Evolutionary conservation across 2,888 invertebrate genomes (phyloP).

Genomic region (Nomada hirtipes): DNA sequence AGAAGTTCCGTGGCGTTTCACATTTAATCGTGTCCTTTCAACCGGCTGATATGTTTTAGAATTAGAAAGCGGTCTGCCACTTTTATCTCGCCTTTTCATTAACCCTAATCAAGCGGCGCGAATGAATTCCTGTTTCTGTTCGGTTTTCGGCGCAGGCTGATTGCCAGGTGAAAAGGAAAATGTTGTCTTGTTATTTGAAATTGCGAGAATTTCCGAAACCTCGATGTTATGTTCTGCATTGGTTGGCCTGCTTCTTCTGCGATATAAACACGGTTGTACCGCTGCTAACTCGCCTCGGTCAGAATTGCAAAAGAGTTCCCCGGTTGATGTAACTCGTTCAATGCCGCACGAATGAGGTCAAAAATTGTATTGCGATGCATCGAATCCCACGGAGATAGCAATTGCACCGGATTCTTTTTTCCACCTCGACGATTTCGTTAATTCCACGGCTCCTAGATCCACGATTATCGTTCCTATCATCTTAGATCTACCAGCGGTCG

Average conservation of each 20-base stretch:
- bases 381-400: background rate
- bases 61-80: constrained; percentile 25
- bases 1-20: constrained; percentile 7
- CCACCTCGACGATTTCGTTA: background rate
- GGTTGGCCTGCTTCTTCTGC: constrained; percentile 18
- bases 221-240: background rate
- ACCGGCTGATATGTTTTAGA: background rate
- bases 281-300: constrained; percentile 4
- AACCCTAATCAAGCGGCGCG: background rate
- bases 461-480: background rate
- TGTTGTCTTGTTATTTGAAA: background rate
- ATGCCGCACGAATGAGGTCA: constrained; percentile 9
- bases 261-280: background rate
- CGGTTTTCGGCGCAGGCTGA: background rate
- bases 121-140: background rate
- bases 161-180: background rate
- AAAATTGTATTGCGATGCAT: constrained; percentile 9
- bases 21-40: constrained; percentile 16
- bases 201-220: background rate
- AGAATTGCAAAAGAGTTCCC: constrained; percentile 26
- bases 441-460: background rate
- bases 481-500: background rate
- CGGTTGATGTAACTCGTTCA: constrained; percentile 19
- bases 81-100: background rate
- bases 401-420: background rate